Evolutionary conservation across 2,113 vertebrate genomes (phyloP).

Genomic region (Orycteropus afer): DNA sequence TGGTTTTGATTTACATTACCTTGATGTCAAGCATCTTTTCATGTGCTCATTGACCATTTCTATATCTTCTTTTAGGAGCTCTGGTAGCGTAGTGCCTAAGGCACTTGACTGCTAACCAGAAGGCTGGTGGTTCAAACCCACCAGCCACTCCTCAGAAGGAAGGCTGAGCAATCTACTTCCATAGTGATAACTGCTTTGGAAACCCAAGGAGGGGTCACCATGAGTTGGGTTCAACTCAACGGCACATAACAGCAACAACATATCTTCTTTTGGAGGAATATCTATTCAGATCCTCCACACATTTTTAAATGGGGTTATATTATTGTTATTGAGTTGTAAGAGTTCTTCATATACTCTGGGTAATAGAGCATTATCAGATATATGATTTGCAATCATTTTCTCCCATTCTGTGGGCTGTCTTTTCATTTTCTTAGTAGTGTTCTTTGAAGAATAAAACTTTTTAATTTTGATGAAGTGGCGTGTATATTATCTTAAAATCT

Average conservation of each 20-base stretch:
- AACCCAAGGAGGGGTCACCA: too few species aligned
- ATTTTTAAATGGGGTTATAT: neutral
- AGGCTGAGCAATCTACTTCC: too few species aligned
- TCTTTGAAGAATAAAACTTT: neutral
- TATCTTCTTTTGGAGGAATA: neutral
- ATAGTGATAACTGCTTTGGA: too few species aligned
- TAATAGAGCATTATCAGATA: neutral
- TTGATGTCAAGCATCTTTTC: neutral
- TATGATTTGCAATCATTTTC: neutral
- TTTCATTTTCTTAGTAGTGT: neutral
- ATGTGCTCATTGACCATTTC: neutral
- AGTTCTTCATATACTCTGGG: constrained; percentile 10
- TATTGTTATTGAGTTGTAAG: neutral
- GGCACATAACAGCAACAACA: too few species aligned
- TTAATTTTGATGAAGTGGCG: neutral
- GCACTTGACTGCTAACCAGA: too few species aligned
- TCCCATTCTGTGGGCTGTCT: neutral
- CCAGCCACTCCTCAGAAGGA: too few species aligned
- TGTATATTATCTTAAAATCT: neutral
- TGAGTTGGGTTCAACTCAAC: too few species aligned
- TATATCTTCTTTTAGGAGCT: too few species aligned
- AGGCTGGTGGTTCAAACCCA: too few species aligned
- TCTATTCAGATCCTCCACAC: neutral
- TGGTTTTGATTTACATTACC: neutral
- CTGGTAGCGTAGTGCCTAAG: too few species aligned